Percentiles rank a stretch among this genome's conserved stretches.
phyloP scores from a whole-genome alignment of 2,797 vertebrate genomes.

The Sebastiscus albofasciatus region DNA sequence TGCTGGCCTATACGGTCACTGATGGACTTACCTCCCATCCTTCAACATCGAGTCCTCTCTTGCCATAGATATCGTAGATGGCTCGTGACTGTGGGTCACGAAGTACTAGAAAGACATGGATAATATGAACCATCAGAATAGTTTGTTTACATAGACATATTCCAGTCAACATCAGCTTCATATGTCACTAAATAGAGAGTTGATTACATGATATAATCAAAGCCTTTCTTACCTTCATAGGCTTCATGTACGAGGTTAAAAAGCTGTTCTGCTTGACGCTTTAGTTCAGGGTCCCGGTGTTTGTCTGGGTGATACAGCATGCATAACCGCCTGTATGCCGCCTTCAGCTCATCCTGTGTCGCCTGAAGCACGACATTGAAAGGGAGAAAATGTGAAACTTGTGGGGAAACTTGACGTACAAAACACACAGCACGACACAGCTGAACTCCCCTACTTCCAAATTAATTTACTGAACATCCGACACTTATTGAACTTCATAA shows the following conservation, averaged over 20 bases:
- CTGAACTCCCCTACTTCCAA: not conserved
- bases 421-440: not conserved
- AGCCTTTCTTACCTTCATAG: slow-evolving; percentile 91
- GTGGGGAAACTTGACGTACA: not conserved
- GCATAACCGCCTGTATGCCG: slow-evolving; percentile 93
- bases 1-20: not conserved
- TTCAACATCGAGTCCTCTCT: slow-evolving; percentile 96
- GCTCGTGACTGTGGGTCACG: slow-evolving; percentile 96
- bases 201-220: not conserved
- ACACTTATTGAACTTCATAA: not conserved
- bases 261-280: slow-evolving; percentile 93
- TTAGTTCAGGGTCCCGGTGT: slow-evolving; percentile 96
- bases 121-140: not conserved
- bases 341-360: slow-evolving; percentile 95
- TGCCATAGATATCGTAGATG: slow-evolving; percentile 99
- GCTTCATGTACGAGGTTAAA: slow-evolving; percentile 98
- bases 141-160: not conserved
- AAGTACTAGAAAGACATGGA: slow-evolving; percentile 87
- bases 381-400: not conserved
- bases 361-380: slow-evolving; percentile 81
- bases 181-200: not conserved
- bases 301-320: slow-evolving; percentile 99
- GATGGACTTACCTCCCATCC: slow-evolving; percentile 95
- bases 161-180: not conserved
- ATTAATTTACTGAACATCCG: not conserved